These are phyloP conservation scores for Microcebus griseorufus DNA, from an alignment of 2,113 vertebrate species.

Conservation along the genomic window DNA sequence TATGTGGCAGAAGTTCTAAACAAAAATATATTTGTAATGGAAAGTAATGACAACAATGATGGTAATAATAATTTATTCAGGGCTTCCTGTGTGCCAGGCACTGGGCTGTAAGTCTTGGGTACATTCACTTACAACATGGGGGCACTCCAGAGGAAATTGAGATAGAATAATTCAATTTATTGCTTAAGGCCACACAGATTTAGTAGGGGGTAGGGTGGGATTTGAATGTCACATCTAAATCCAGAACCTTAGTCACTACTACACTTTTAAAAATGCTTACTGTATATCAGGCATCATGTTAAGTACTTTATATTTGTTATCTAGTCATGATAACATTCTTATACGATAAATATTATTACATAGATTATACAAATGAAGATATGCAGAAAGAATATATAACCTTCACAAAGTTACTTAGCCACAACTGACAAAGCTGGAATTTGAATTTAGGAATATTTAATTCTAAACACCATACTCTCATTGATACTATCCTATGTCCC, in stretches of 20 bases:
- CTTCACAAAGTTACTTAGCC: not conserved
- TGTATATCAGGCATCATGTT: not conserved
- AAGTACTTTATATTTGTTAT: not conserved
- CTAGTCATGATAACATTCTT: not conserved
- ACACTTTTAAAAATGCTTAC: not conserved
- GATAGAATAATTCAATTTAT: not conserved
- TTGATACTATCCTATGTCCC: not conserved
- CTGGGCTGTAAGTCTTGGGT: not conserved
- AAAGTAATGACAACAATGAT: not conserved
- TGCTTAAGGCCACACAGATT: not conserved
- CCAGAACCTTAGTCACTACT: not conserved
- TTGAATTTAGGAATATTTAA: not conserved
- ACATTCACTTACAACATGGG: not conserved
- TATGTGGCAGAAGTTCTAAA: not conserved
- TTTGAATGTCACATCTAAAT: not conserved
- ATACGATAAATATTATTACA: not conserved
- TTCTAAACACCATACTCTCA: not conserved
- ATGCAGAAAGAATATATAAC: not conserved
- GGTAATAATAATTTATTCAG: not conserved
- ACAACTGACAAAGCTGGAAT: not conserved
- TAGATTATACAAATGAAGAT: not conserved
- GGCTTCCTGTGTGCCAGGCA: too few species aligned
- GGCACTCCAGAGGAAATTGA: not conserved
- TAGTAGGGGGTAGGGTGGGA: not conserved
- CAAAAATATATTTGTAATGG: not conserved